phyloP scores from a whole-genome alignment of 2,113 vertebrate species.

The Tamias sibiricus region DNA sequence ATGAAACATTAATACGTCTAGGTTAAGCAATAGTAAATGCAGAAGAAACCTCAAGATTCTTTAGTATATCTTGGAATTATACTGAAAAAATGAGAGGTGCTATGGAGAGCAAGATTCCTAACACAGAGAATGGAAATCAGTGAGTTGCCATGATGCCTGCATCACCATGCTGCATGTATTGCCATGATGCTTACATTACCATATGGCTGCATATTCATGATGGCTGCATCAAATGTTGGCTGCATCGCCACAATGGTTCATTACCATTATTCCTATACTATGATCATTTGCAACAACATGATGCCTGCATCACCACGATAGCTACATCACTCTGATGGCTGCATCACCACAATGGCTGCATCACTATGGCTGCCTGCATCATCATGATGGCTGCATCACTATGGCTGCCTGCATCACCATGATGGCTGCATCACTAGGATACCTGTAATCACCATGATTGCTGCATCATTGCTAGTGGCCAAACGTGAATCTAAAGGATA shows the following conservation, averaged over 20 bases:
- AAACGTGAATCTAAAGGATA: background rate
- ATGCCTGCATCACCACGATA: too few species aligned
- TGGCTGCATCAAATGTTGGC: too few species aligned
- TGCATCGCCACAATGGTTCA: background rate
- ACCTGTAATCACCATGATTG: too few species aligned
- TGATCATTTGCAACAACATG: too few species aligned
- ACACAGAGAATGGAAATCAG: background rate
- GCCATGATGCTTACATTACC: too few species aligned
- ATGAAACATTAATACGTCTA: background rate
- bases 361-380: too few species aligned
- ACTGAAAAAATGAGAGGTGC: background rate
- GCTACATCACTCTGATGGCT: background rate
- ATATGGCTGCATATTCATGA: background rate
- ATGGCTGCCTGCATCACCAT: background rate
- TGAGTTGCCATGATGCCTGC: too few species aligned
- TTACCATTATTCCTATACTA: too few species aligned
- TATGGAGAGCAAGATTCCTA: background rate
- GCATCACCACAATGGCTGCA: background rate
- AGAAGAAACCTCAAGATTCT: background rate
- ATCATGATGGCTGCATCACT: too few species aligned
- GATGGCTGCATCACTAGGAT: too few species aligned
- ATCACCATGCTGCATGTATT: background rate
- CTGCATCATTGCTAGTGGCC: background rate
- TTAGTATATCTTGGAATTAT: background rate
- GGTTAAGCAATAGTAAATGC: background rate